Base-by-base conservation (phyloP, 2,797 vertebrate genomes). In the Eptatretus atami region DNA sequence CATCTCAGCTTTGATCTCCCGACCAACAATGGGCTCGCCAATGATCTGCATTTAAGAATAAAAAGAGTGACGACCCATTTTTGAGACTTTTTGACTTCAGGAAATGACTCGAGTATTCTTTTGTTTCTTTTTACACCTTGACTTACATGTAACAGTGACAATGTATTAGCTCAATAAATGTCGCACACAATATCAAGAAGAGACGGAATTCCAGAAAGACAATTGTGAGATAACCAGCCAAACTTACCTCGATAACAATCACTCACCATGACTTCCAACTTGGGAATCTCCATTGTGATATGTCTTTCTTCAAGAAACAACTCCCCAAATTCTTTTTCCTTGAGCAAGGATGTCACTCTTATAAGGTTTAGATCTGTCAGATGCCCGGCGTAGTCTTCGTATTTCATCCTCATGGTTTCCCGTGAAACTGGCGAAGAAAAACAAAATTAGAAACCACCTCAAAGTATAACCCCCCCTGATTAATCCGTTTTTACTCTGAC, bases 21-120 rank as follows among this genome's bases (percentile, higher is more conserved):
- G 60, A 68, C 70, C 66, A 71, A 69, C n/a, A 74, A 71, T 1
- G 72, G 75, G 19, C 69, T 15, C 54, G 65, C 64, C 9, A 10
- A 68, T 64, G 12, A 61, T 61, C 57, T 61, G 57, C 57, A 61
- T 15, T 15, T n/a, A 25, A 61, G 57, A 61, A 60, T 60, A 19
- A 12, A 61, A 61, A n/a, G 12, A 9, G 25, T 12, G 31, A 44
- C 31, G 31, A 44, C 31, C 31, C 31, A 44, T 4, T 44, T 8
- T 44, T 44, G 6, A 5, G 31, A 44, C 31, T 44, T 44, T 8
- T 44, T 44, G 31, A 44, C 31, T 44, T 44, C 31, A 5, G 31
- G 31, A 4, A 44, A 44, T 8, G 6, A 44, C 2, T 44, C 31
- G 31, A 8, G 31, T 5, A 5, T 44, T n/a, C n/a, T n/a, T n/a